Conservation (phyloP, 2,113 vertebrate species). For the Trachemys scripta region DNA sequence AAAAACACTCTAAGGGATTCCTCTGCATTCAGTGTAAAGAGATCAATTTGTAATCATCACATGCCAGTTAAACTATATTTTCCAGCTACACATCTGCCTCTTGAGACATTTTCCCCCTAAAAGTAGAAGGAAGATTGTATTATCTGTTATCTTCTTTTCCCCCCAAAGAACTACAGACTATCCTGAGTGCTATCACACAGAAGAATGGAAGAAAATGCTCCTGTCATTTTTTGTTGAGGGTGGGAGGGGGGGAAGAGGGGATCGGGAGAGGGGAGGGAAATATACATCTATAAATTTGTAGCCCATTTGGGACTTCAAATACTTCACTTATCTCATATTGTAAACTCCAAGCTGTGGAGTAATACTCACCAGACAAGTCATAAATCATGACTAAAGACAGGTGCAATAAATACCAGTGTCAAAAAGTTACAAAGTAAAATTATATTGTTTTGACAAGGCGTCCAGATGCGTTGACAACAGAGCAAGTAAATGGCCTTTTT, state of each 20-base stretch:
- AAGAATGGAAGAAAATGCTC: constrained; percentile 33
- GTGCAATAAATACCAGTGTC: constrained; percentile 87
- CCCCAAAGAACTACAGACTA: neutral
- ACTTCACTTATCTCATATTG: constrained; percentile 87
- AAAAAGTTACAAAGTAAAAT: constrained; percentile 86
- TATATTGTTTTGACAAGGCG: constrained; percentile 92
- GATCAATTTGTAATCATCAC: neutral
- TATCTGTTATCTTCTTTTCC: neutral
- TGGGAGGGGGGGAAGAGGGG: neutral
- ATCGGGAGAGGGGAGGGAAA: constrained; percentile 59
- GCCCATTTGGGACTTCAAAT: constrained; percentile 78
- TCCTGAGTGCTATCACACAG: constrained; percentile 9
- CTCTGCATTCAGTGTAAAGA: neutral
- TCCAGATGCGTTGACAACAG: constrained; percentile 84
- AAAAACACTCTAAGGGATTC: neutral
- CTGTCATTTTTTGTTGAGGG: constrained; percentile 50
- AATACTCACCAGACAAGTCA: constrained; percentile 89
- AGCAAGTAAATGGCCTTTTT: constrained; percentile 72
- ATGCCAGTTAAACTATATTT: neutral
- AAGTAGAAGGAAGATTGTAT: neutral
- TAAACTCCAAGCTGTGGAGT: constrained; percentile 86
- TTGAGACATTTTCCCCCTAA: neutral
- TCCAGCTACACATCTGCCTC: neutral
- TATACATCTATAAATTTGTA: constrained; percentile 64
- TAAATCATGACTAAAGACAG: constrained; percentile 92